Conservation (phyloP, 2,113 vertebrate genomes). For the Genyomyrus donnyi region DNA sequence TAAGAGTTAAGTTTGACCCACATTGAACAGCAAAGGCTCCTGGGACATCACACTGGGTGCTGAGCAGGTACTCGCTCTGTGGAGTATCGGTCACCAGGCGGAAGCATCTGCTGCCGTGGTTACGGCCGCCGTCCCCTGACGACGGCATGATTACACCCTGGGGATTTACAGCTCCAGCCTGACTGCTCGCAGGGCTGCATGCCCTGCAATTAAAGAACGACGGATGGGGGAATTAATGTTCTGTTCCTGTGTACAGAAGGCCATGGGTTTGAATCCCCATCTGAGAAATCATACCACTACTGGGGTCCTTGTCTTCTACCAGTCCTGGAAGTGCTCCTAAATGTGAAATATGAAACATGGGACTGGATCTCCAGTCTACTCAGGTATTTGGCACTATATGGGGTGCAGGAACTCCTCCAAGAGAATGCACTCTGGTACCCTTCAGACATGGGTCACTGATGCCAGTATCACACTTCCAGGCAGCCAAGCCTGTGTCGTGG, state of each 20-base stretch:
- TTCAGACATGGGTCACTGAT: not conserved
- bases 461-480: not conserved
- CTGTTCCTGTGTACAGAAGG: not conserved
- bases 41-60: not conserved
- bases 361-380: not conserved
- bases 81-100: not conserved
- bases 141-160: slow-evolving; percentile 2
- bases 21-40: not conserved
- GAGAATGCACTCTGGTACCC: not conserved
- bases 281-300: not conserved
- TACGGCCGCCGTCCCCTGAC: not conserved
- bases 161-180: slow-evolving; percentile 6
- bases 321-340: not conserved
- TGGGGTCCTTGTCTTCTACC: not conserved
- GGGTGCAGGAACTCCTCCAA: not conserved
- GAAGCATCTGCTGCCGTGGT: not conserved
- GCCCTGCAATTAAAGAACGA: slow-evolving; percentile 8
- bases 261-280: not conserved
- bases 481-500: not conserved
- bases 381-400: not conserved
- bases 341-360: not conserved
- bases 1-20: slow-evolving; percentile 21
- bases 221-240: not conserved
- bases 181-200: not conserved
- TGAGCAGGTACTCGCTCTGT: not conserved